Evolutionary conservation across 2,113 vertebrate genomes (phyloP).

Genomic region (Jacana jacana): DNA sequence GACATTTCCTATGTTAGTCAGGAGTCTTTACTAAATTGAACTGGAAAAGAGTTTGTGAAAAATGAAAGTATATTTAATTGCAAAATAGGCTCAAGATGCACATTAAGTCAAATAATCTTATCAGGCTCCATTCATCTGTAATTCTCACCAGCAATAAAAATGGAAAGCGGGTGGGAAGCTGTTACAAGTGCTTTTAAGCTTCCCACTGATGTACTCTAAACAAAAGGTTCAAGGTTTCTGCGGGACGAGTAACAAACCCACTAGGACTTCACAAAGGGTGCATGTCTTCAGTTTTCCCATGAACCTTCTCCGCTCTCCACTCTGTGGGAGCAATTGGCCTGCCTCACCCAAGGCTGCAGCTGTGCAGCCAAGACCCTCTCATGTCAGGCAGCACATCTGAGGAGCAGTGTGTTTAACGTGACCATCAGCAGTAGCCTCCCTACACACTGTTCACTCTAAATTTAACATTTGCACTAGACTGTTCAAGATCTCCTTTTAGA

Average conservation of each 20-base stretch:
- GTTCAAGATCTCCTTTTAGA: neutral
- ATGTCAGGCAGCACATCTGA: neutral
- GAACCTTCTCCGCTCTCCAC: neutral
- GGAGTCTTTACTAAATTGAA: neutral
- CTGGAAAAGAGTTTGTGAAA: neutral
- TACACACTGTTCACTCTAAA: neutral
- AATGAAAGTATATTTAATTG: neutral
- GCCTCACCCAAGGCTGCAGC: neutral
- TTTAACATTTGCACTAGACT: neutral
- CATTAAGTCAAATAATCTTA: neutral
- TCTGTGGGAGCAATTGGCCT: neutral
- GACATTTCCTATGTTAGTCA: neutral
- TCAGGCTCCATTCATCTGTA: neutral
- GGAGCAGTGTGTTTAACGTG: neutral
- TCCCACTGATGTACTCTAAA: slow-evolving; percentile 15
- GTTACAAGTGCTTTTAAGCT: neutral
- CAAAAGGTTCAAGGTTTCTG: slow-evolving; percentile 23
- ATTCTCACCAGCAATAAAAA: neutral
- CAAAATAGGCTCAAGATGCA: neutral
- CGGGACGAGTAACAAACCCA: neutral
- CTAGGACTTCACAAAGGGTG: neutral
- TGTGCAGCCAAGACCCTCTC: neutral
- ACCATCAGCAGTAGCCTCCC: neutral
- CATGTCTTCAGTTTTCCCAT: neutral
- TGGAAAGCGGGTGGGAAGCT: neutral